These are phyloP conservation scores for Microctenopoma lineatum DNA, from an alignment of 2,797 vertebrate species.

Conservation along the genomic window DNA sequence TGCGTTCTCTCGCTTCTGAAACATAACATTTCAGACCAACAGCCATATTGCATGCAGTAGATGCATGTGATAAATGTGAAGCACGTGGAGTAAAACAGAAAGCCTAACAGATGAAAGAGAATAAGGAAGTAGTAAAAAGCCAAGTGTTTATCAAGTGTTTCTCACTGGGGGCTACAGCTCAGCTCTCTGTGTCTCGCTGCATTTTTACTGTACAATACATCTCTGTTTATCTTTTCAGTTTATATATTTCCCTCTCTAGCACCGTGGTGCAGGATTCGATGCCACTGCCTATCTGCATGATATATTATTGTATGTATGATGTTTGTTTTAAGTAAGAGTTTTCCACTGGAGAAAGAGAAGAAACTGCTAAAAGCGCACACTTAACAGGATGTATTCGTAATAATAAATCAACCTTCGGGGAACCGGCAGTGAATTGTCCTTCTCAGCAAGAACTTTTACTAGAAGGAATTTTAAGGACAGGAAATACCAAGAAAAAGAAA, in stretches of 20 bases:
- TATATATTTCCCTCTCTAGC: constrained; percentile 7
- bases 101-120: constrained; percentile 72
- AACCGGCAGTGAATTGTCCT: constrained; percentile 16
- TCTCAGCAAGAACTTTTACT: constrained; percentile 21
- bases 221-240: constrained; percentile 30
- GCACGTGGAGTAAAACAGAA: constrained; percentile 45
- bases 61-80: constrained; percentile 38
- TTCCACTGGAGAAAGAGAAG: constrained; percentile 9
- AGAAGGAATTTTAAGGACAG: constrained; percentile 58
- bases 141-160: constrained; percentile 38
- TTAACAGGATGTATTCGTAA: constrained; percentile 10
- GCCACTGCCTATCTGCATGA: background rate
- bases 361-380: constrained; percentile 10
- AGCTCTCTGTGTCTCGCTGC: constrained; percentile 22
- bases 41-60: constrained; percentile 30
- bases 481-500: constrained; percentile 52
- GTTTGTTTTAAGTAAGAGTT: background rate
- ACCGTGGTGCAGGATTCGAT: constrained; percentile 8
- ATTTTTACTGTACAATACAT: constrained; percentile 31
- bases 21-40: background rate
- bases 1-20: background rate
- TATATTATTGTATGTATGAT: background rate
- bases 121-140: constrained; percentile 50
- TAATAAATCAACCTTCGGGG: constrained; percentile 21
- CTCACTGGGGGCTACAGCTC: constrained; percentile 54